phyloP scores from a whole-genome alignment of 2,888 invertebrate genomes.

The Epicampocera succincta region DNA sequence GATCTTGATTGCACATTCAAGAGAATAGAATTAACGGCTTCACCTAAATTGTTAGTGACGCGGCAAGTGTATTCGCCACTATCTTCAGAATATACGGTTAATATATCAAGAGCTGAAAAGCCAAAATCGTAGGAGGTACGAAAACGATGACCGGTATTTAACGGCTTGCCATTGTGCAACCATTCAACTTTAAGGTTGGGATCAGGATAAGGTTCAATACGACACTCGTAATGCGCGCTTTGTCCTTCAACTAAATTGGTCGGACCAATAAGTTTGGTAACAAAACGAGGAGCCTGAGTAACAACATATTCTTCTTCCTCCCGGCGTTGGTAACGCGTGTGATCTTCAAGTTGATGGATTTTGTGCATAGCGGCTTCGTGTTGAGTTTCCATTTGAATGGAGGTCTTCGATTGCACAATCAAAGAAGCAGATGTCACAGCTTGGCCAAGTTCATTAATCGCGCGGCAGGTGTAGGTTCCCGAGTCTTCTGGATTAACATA shows the following conservation, averaged over 20 bases:
- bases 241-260: conserved; percentile 92
- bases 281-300: conserved; percentile 92
- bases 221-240: conserved; percentile 95
- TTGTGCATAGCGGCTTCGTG: conserved; percentile 94
- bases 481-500: conserved; percentile 97
- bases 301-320: conserved; percentile 91
- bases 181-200: conserved; percentile 94
- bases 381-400: conserved; percentile 92
- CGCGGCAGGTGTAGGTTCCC: conserved; percentile 97
- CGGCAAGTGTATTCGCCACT: conserved; percentile 95
- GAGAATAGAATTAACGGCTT: conserved; percentile 90
- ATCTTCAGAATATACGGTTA: conserved; percentile 96
- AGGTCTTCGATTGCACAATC: conserved; percentile 93
- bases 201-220: conserved; percentile 96
- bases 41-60: conserved; percentile 92
- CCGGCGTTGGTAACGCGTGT: conserved; percentile 88
- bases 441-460: conserved; percentile 95
- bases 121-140: conserved; percentile 98
- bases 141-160: conserved; percentile 94
- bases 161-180: conserved; percentile 95
- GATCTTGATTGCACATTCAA: conserved; percentile 91
- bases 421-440: conserved; percentile 97
- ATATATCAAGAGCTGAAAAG: conserved; percentile 96
- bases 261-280: conserved; percentile 92
- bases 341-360: conserved; percentile 92